Conservation (phyloP, 92 coral and sea anemone genomes). For the Palythoa caribaeorum region DNA sequence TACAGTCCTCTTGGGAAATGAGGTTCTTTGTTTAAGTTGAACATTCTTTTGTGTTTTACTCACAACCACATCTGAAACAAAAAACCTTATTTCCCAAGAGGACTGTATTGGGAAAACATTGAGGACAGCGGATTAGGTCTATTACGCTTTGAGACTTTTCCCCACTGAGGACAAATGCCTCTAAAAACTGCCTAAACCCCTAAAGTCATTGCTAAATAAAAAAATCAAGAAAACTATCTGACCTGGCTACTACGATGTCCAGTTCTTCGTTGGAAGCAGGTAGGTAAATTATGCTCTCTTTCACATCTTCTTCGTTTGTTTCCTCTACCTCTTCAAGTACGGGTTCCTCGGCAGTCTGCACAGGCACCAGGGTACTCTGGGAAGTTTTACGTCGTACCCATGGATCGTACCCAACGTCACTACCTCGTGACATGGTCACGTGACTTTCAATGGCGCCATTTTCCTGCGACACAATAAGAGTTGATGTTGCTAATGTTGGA, state of each 20-base stretch:
- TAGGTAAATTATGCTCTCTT: conserved; percentile 86
- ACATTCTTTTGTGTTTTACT: too few species aligned
- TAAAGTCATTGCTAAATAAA: too few species aligned
- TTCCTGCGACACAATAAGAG: not conserved
- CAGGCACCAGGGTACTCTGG: conserved; percentile 54
- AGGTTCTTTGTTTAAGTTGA: too few species aligned
- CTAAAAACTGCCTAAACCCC: too few species aligned
- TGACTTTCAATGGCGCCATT: conserved; percentile 17
- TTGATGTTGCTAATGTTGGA: not conserved
- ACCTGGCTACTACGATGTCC: conserved; percentile 95
- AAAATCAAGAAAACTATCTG: conserved; percentile 2
- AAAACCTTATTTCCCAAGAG: too few species aligned
- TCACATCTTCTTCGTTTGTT: conserved; percentile 73
- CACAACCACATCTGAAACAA: too few species aligned
- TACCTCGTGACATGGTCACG: conserved; percentile 86
- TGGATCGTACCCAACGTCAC: conserved; percentile 67
- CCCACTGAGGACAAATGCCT: too few species aligned
- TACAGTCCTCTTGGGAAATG: too few species aligned
- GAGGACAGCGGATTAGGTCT: too few species aligned
- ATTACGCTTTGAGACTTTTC: too few species aligned
- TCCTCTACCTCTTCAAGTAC: conserved; percentile 81
- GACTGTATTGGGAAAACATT: too few species aligned
- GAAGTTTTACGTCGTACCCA: conserved; percentile 57
- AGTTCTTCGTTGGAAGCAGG: conserved; percentile 90
- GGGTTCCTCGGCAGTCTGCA: conserved; percentile 69